Percentiles rank a stretch among this genome's conserved stretches.
phyloP scores from a whole-genome alignment of 2,797 vertebrate genomes.

The Alauda arvensis region DNA sequence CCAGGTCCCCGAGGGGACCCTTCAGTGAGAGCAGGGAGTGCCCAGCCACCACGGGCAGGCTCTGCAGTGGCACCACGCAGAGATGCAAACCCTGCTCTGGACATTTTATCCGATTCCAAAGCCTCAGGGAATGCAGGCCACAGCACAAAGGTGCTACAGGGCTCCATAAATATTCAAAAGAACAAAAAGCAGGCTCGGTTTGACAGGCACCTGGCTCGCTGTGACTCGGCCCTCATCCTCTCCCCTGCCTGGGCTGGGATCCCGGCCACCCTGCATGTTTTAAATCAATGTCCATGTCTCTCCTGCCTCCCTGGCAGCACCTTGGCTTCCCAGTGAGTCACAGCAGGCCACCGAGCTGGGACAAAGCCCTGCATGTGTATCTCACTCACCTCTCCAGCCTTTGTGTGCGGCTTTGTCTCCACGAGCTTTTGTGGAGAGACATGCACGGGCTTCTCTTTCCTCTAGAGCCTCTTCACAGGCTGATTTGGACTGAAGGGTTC shows the following conservation, averaged over 20 bases:
- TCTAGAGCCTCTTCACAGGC: neutral
- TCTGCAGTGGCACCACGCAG: neutral
- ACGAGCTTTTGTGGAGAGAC: neutral
- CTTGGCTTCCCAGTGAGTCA: neutral
- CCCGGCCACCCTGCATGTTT: neutral
- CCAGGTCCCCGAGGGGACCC: neutral
- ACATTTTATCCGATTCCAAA: constrained; percentile 28
- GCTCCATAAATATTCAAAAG: neutral
- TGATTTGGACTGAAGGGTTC: neutral
- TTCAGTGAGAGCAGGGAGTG: neutral
- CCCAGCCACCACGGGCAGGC: neutral
- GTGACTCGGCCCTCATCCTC: neutral
- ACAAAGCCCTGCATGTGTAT: neutral
- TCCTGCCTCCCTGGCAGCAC: neutral
- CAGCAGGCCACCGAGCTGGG: neutral
- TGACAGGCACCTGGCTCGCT: neutral
- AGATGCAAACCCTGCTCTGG: constrained; percentile 23
- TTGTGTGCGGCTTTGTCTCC: neutral
- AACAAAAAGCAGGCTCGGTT: neutral
- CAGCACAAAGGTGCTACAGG: neutral
- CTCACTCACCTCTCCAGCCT: neutral
- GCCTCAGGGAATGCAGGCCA: constrained; percentile 30
- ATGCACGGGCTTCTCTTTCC: neutral
- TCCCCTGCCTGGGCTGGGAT: constrained; percentile 4
- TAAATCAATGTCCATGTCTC: neutral